Base-by-base conservation (phyloP, 1,140 invertebrate genomes). In the Panagrolaimus sp. region DNA sequence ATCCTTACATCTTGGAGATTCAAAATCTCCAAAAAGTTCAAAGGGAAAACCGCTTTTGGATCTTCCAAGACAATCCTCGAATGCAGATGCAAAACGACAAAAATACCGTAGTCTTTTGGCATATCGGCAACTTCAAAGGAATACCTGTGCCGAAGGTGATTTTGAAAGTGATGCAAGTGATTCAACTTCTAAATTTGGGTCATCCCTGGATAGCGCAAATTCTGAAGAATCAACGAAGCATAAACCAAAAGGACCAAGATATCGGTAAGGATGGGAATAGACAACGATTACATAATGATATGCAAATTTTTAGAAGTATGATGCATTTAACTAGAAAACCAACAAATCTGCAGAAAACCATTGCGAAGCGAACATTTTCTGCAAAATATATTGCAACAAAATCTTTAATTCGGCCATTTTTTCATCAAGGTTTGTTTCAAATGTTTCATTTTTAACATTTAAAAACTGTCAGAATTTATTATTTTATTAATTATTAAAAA, bases 21-120 rank as follows among this genome's bases (percentile, higher is more conserved):
- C 21, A 21, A 21, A 21, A 58, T 12, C 15, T 17, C 2, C 52
- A 21, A n/a, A n/a, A n/a, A 58, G 21, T 28, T 6, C 52, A 28
- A 10, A 21, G 17, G 17, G 28, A 21, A 26, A 58, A 28, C 52
- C 21, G 12, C n/a, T 58, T n/a, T n/a, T 26, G 21, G 2, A 28
- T 26, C 4, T 28, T 10, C 8, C 52, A 21, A 58, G 52, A 6
- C 15, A 28, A 4, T 28, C 28, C 12, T 58, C 52, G 28, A 58
- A 58, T 58, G 52, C 52, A 12, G 52, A 58, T 26, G 52, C 28
- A 26, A 58, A 58, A 58, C 52, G 52, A 24, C 52, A 58, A 58
- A 58, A 58, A 17, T 58, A 58, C 17, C 21, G 28, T 26, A 58
- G 28, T 21, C 52, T 58, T 26, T 12, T 58, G 17, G 21, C 28